Base-by-base conservation (phyloP, 2,113 vertebrate genomes). In the Axis porcinus region DNA sequence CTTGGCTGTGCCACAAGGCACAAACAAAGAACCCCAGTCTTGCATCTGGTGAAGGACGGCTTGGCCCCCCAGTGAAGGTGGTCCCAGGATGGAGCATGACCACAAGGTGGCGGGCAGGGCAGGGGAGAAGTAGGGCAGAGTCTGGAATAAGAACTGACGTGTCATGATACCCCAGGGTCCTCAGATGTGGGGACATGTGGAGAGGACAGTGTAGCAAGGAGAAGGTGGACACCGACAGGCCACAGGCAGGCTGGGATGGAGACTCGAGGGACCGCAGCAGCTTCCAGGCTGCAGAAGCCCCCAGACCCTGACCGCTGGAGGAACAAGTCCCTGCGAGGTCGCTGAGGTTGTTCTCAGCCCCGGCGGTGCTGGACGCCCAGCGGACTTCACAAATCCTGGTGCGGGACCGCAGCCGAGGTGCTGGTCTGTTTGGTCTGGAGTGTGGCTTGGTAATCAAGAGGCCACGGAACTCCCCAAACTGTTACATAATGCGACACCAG, bases 21-120 rank as follows among this genome's bases (percentile, higher is more conserved):
- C 58, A 33, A 21, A 47, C 6, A 45, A 7, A 64, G 30, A 50
- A n/a, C 27, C 58, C 30, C 30, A 50, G 45, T 67, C 60, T 50
- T 12, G 21, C 13, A 21, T 50, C 45, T 87, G 85, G 85, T 30
- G 7, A 25, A 45, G 83, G 25, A 10, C 19, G 21, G 3, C 60
- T 3, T 6, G 45, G 60, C 21, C 30, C 85, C 25, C 16, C 8
- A n/a, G 3, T 36, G 33, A 54, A 54, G 19, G 21, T 82, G 33
- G 50, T 14, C 11, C 19, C 50, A 8, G 79, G 79, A 25, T 2
- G 50, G 16, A 86, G 83, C 3, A 3, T 7, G 86, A 2, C 33
- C 45, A 8, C 1, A 0, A 10, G 86, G 13, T 0, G 0, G 33
- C 2, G 0, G 57, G 40, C 40, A 43, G 40, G 11, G 7, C 70